Base-by-base conservation (phyloP, 1,140 invertebrate genomes). In the Drosophila simulans region DNA sequence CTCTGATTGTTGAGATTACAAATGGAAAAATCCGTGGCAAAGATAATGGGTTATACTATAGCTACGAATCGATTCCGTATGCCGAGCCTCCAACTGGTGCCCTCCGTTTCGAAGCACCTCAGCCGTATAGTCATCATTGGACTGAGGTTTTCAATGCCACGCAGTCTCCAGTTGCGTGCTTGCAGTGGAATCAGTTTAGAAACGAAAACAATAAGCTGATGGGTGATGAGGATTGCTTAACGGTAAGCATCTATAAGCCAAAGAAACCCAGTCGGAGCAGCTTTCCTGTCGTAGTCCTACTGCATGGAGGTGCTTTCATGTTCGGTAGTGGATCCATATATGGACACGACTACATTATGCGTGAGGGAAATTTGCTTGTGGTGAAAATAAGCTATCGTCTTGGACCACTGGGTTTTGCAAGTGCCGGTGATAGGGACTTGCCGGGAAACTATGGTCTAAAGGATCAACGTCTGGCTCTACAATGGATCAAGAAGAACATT, bases 331-430 rank as follows among this genome's bases (percentile, higher is more conserved):
- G 91, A 1, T 31, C 93, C 1, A 11, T 27, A 5, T 94, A 94
- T 73, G 93, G 93, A 0, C 93, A 95, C 0, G 80, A 93, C 5
- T 93, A 93, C 78, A 54, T 96, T 0, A 94, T 96, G 93, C 94
- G 93, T 13, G 58, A 93, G 37, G 78, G 88, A 37, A 93, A 95
- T 62, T 77, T 95, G 11, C 93, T 96, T 11, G 91, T 94, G 17
- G 95, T 95, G 0, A 94, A 93, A 8, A 88, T 95, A 0, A 95
- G 94, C 80, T 96, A 95, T 80, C 88, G 95, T 12, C 75, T 95
- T 11, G 95, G 94, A 20, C 93, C 94, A 3, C 73, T 95, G 35
- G 94, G 81, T 22, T 72, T 64, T 46, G 11, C 57, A 0, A 94
- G 94, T 43, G 65, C 63, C 13, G 68, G 64, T 4, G 65, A 81